phyloP scores from a whole-genome alignment of 1,140 invertebrate species.

The Drosophila truncata region DNA sequence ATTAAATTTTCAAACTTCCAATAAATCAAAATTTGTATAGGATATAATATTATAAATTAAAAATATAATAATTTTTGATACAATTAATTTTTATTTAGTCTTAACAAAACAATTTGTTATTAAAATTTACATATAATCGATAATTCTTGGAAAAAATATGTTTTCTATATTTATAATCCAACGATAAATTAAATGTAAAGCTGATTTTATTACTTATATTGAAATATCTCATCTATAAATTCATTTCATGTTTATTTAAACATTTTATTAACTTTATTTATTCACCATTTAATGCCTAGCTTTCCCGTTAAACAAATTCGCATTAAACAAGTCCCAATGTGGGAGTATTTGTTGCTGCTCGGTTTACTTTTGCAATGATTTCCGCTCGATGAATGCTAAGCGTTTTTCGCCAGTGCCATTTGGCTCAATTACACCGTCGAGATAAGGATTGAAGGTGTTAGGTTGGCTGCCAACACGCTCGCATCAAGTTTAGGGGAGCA shows the following conservation, averaged over 20 bases:
- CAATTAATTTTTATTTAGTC: too few relatives aligned
- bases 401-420: constrained; percentile 21
- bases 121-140: not conserved
- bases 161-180: not conserved
- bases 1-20: too few relatives aligned
- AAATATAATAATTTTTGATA: too few relatives aligned
- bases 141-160: not conserved
- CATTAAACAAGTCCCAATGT: not conserved
- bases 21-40: too few relatives aligned
- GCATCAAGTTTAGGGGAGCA: constrained; percentile 19
- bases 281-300: not conserved
- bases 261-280: not conserved
- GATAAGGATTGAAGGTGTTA: constrained; percentile 36
- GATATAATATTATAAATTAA: too few relatives aligned
- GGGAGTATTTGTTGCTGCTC: not conserved
- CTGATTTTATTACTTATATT: not conserved
- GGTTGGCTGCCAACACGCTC: constrained; percentile 33
- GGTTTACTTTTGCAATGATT: constrained; percentile 7
- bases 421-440: constrained; percentile 28
- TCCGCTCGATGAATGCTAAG: constrained; percentile 11
- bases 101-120: not conserved
- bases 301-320: not conserved
- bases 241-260: not conserved
- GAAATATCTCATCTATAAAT: not conserved
- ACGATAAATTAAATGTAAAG: not conserved